Percentiles rank a stretch among this genome's conserved stretches.
Evolutionary conservation across 2,888 invertebrate genomes (phyloP).

Genomic region (Sphaeridia pumilis): DNA sequence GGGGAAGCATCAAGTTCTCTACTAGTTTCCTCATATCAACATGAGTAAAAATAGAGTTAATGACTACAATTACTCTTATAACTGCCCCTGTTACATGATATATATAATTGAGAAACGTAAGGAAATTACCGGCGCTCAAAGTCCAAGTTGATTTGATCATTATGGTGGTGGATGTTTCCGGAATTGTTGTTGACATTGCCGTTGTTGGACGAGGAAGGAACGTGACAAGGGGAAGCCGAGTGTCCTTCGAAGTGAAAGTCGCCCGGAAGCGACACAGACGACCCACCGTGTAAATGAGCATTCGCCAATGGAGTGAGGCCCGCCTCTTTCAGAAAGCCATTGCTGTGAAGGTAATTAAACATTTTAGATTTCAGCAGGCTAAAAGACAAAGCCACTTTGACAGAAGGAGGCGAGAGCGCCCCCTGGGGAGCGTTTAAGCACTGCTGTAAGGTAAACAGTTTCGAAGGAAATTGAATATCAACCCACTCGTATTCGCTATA

Average conservation of each 20-base stretch:
- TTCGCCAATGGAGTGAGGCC: slow-evolving; percentile 34
- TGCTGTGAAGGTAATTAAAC: slow-evolving; percentile 22
- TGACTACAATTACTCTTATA: not conserved
- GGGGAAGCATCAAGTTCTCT: too few relatives aligned
- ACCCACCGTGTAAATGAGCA: slow-evolving; percentile 35
- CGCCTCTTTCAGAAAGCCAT: slow-evolving; percentile 33
- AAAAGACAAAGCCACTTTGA: too few relatives aligned
- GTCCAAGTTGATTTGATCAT: slow-evolving; percentile 20
- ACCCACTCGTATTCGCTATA: too few relatives aligned
- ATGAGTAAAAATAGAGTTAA: not conserved
- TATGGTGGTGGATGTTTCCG: slow-evolving; percentile 10
- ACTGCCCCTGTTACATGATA: not conserved
- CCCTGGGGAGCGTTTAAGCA: too few relatives aligned
- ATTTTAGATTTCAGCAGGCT: too few relatives aligned
- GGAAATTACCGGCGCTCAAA: slow-evolving; percentile 30
- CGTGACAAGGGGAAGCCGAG: slow-evolving; percentile 23
- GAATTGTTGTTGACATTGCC: not conserved
- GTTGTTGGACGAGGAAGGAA: not conserved
- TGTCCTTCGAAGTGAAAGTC: slow-evolving; percentile 35
- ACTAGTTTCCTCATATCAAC: too few relatives aligned
- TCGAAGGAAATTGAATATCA: too few relatives aligned
- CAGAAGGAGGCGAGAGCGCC: too few relatives aligned
- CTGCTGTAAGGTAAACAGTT: too few relatives aligned
- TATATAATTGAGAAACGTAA: too few relatives aligned
- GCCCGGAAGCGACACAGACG: slow-evolving; percentile 35